A percentile compares a stretch with the other conserved stretches of the same genome.
phyloP scores from a whole-genome alignment of 2,888 invertebrate species.

The Liopterus haemorrhoidalis region DNA sequence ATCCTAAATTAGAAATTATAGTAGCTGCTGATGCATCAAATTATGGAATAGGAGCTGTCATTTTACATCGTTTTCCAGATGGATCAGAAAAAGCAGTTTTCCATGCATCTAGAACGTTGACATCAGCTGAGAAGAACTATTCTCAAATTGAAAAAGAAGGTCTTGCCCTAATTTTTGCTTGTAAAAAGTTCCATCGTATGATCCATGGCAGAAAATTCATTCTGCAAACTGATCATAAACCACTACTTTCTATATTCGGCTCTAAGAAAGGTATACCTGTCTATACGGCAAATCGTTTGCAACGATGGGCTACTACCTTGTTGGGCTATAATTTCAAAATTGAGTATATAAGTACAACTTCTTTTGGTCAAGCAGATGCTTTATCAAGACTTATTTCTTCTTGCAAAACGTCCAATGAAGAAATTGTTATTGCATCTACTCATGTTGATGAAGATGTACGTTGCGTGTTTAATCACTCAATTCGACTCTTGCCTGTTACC shows the following conservation, averaged over 20 bases:
- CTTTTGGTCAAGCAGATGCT: slow-evolving; percentile 30
- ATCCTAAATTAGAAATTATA: neutral
- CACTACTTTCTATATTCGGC: slow-evolving; percentile 37
- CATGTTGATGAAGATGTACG: neutral
- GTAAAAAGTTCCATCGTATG: slow-evolving; percentile 37
- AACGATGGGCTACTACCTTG: slow-evolving; percentile 30
- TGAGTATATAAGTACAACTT: slow-evolving; percentile 28
- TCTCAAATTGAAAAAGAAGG: slow-evolving; percentile 40
- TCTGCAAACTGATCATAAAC: slow-evolving; percentile 37
- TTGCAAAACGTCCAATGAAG: slow-evolving; percentile 2
- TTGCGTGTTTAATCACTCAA: neutral
- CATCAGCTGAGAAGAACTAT: slow-evolving; percentile 36
- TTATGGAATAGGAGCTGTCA: neutral
- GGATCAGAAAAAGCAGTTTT: neutral
- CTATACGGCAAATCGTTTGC: slow-evolving; percentile 28
- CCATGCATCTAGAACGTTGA: slow-evolving; percentile 36
- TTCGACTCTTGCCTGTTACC: neutral
- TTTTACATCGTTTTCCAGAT: neutral
- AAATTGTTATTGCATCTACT: slow-evolving; percentile 1
- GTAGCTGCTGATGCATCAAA: neutral
- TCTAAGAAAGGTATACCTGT: slow-evolving; percentile 33
- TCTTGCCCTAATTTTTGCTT: slow-evolving; percentile 35
- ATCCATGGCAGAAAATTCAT: slow-evolving; percentile 37
- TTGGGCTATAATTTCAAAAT: slow-evolving; percentile 31
- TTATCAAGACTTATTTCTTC: slow-evolving; percentile 28